Evolutionary conservation across 2,797 vertebrate genomes (phyloP).

Genomic region (Tragelaphus eurycerus): DNA sequence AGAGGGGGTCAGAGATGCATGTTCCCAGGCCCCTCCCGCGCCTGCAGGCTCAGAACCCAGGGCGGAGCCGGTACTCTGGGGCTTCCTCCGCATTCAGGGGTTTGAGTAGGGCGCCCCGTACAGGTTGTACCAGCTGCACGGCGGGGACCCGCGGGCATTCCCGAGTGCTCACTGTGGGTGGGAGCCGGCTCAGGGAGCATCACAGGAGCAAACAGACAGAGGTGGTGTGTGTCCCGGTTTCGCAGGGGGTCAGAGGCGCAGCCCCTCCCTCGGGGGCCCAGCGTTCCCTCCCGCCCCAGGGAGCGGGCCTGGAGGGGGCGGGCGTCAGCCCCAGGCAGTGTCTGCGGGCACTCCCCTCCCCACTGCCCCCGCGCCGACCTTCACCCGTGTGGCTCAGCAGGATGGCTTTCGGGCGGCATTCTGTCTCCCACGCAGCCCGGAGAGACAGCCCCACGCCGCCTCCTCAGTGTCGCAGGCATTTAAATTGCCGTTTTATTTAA

Average conservation of each 20-base stretch:
- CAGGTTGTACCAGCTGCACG: fast-evolving
- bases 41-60: background rate
- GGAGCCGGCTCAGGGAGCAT: fast-evolving
- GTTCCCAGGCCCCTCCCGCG: background rate
- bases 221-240: fast-evolving
- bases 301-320: fast-evolving
- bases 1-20: background rate
- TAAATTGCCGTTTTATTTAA: conserved; percentile 77
- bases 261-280: background rate
- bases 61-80: fast-evolving
- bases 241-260: background rate
- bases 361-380: background rate
- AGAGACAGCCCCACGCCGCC: conserved; percentile 42
- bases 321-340: fast-evolving
- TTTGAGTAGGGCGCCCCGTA: fast-evolving
- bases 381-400: fast-evolving
- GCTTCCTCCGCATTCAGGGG: fast-evolving
- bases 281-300: fast-evolving
- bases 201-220: fast-evolving
- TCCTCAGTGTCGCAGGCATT: conserved; percentile 57
- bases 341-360: background rate
- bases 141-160: fast-evolving
- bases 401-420: background rate
- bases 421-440: conserved; percentile 32
- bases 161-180: fast-evolving